Evolutionary conservation across 2,113 vertebrate species (phyloP).

Genomic region (human (Homo sapiens)): GRCh38 chr16:1184001-1184500

Average conservation of each 20-base stretch:
- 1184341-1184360: not conserved
- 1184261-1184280: not conserved
- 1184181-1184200: too few relatives aligned
- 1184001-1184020: not conserved
- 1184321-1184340: not conserved
- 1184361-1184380: too few relatives aligned
- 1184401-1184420: not conserved
- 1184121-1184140: rapidly evolving
- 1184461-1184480: not conserved
- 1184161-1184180: not conserved
- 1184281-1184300: not conserved
- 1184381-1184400: too few relatives aligned
- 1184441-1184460: too few relatives aligned
- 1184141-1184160: not conserved
- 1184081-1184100: not conserved
- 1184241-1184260: not conserved
- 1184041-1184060: not conserved
- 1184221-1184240: too few relatives aligned
- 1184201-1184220: too few relatives aligned
- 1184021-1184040: too few relatives aligned
- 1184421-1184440: too few relatives aligned
- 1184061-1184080: not conserved
- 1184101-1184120: rapidly evolving
- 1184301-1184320: not conserved
- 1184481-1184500: not conserved